phyloP scores from a whole-genome alignment of 2,797 vertebrate species.

The Acanthurus leucopareius region DNA sequence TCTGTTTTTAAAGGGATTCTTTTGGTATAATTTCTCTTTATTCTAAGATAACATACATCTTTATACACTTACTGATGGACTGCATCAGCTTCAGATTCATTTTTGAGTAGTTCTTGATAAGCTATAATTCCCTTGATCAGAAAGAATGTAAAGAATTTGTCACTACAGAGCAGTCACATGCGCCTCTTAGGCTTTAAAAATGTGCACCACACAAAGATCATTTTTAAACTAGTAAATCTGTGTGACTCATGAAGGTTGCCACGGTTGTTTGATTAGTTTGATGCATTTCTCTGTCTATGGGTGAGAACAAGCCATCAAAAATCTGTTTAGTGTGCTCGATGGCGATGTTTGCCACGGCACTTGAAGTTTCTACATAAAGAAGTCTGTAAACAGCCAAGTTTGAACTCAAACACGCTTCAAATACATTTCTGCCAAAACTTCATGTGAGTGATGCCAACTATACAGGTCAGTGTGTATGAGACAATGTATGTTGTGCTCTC shows the following conservation, averaged over 20 bases:
- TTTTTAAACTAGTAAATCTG: background rate
- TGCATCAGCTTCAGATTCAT: constrained; percentile 19
- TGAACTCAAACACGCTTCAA: background rate
- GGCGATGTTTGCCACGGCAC: background rate
- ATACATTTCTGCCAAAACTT: background rate
- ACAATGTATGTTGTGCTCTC: background rate
- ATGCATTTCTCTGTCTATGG: background rate
- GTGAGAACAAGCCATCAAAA: background rate
- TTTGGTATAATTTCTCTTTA: background rate
- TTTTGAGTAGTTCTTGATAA: constrained; percentile 7
- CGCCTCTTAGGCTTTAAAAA: constrained; percentile 28
- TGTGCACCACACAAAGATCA: constrained; percentile 8
- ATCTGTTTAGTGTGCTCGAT: background rate
- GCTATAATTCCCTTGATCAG: constrained; percentile 33
- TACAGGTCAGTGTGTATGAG: no score
- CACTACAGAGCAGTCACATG: constrained; percentile 42
- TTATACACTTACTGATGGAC: background rate
- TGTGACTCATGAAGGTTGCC: background rate
- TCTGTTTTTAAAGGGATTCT: background rate
- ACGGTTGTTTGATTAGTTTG: constrained; percentile 7
- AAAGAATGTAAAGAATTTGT: constrained; percentile 60
- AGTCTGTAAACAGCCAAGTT: background rate
- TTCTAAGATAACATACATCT: constrained; percentile 6
- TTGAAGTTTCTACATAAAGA: constrained; percentile 9
- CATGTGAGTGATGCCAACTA: no score